Conservation (phyloP, 2,113 vertebrate genomes). For the Pelmatolapia mariae region DNA sequence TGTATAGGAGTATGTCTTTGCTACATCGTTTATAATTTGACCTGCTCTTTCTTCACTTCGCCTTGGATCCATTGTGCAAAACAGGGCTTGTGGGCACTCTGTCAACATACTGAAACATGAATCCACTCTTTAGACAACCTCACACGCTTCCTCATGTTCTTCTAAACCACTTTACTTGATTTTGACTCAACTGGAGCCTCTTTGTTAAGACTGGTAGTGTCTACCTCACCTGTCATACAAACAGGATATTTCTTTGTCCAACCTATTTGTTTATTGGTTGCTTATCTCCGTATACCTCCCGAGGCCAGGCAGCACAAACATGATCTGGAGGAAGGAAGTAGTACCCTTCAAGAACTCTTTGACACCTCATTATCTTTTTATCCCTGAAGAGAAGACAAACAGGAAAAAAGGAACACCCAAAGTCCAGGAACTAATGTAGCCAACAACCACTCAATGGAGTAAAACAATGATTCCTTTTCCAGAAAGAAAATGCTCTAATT, state of each 20-base stretch:
- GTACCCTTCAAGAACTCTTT: constrained; percentile 16
- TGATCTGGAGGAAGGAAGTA: constrained; percentile 21
- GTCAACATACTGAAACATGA: constrained; percentile 42
- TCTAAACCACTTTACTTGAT: not conserved
- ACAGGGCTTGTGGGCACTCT: not conserved
- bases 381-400: constrained; percentile 12
- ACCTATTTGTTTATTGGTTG: constrained; percentile 42
- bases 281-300: constrained; percentile 44
- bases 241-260: constrained; percentile 39
- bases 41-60: not conserved
- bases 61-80: not conserved
- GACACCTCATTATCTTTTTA: constrained; percentile 32
- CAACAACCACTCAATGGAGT: not conserved
- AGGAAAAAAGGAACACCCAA: constrained; percentile 19
- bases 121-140: constrained; percentile 21
- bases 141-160: not conserved
- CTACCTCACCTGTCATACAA: constrained; percentile 17
- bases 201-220: not conserved
- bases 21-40: not conserved
- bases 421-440: constrained; percentile 7
- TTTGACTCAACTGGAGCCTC: not conserved
- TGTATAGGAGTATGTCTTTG: not conserved
- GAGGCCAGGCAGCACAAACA: constrained; percentile 31
- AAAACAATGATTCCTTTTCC: constrained; percentile 36
- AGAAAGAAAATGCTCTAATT: not conserved